Evolutionary conservation across 2,797 vertebrate genomes (phyloP).

Genomic region (Liasis olivaceus): DNA sequence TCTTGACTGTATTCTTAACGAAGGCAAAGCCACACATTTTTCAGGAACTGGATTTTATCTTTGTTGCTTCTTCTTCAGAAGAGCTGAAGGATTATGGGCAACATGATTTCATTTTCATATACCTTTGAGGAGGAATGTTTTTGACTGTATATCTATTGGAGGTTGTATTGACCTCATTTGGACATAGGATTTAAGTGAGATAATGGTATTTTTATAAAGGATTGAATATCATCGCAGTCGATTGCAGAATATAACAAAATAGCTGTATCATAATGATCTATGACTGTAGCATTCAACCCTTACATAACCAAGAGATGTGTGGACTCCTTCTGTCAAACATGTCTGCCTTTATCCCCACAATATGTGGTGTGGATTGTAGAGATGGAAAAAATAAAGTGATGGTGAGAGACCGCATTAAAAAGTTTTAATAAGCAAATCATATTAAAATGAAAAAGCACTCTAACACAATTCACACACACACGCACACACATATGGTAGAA

Average conservation of each 20-base stretch:
- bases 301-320: neutral
- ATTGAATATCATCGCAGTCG: neutral
- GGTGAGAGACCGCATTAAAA: neutral
- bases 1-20: neutral
- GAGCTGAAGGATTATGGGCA: slow-evolving; percentile 7
- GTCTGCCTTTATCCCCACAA: neutral
- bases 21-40: neutral
- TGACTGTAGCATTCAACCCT: neutral
- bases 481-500: neutral
- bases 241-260: neutral
- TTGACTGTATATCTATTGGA: neutral
- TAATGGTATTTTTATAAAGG: neutral
- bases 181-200: neutral
- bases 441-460: neutral
- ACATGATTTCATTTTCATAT: neutral
- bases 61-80: neutral
- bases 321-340: neutral
- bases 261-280: too few relatives aligned
- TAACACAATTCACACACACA: neutral
- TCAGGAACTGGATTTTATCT: neutral
- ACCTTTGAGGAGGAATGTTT: neutral
- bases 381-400: neutral
- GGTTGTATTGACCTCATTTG: neutral
- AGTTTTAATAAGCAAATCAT: neutral
- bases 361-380: neutral